A percentile compares a stretch with the other conserved stretches of the same genome.
Evolutionary conservation across 2,113 vertebrate species (phyloP).

Genomic region (Balaenoptera acutorostrata): DNA sequence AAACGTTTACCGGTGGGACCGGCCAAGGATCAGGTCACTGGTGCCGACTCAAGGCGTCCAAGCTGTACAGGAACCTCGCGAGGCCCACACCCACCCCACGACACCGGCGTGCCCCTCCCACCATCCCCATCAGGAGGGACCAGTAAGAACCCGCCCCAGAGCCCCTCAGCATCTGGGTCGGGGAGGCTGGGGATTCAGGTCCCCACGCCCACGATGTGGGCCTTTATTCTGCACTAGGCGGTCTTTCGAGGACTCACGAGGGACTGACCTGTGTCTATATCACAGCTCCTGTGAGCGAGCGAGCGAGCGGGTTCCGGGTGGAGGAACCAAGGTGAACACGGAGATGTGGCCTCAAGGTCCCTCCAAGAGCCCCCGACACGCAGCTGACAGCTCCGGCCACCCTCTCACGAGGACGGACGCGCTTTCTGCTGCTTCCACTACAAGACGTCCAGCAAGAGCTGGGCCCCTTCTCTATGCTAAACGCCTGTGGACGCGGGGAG

Average conservation of each 20-base stretch:
- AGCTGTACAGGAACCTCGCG: accelerated
- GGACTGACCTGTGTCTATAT: no score
- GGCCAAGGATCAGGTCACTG: accelerated
- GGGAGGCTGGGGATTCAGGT: background rate
- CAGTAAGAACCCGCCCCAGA: accelerated
- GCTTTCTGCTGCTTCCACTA: no score
- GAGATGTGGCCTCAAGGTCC: background rate
- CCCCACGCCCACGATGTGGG: accelerated
- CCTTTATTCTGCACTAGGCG: background rate
- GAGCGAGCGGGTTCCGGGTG: background rate
- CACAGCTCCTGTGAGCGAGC: background rate
- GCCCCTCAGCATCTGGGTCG: background rate
- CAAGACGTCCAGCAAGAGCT: background rate
- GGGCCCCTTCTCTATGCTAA: accelerated
- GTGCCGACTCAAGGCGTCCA: accelerated
- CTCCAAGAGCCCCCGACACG: background rate
- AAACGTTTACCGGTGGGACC: accelerated
- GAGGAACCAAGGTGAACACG: background rate
- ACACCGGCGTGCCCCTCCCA: accelerated
- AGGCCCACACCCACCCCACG: accelerated
- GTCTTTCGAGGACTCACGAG: accelerated
- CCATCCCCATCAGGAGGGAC: accelerated
- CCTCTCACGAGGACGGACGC: background rate
- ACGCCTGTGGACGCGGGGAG: accelerated
- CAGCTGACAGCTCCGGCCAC: accelerated